Base-by-base conservation (phyloP, 1,140 invertebrate genomes). In the Palaemon carinicauda region DNA sequence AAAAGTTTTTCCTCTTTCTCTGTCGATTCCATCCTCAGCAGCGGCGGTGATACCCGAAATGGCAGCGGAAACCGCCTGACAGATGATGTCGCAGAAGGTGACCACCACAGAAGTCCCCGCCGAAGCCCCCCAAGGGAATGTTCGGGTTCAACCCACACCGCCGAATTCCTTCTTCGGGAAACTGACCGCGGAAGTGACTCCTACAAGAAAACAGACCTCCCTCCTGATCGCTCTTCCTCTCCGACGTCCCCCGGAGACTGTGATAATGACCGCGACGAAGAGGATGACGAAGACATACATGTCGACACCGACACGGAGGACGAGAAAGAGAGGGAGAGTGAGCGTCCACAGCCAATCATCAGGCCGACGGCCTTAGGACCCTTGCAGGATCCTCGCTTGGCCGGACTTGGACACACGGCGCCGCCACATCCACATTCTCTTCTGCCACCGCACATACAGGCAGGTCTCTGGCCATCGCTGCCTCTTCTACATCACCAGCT, bases 1-100 rank as follows among this genome's bases (percentile, higher is more conserved):
- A 89, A 89, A 33, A 87, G 85, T 69, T 89, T 88, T 17, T 89
- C 88, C 4, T 89, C 88, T 9, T 89, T 89, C 53, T 89, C 88
- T 5, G 88, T 89, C 15, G 88, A 89, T 69, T 89, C 88, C 33
- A 89, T 89, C 65, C 73, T 89, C 27, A 87, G 81, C 29, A 82
- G 88, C 65, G 82, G 81, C 15, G 88, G 87, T n/a, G n/a, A n/a
- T n/a, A n/a, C n/a, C n/a, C n/a, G n/a, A n/a, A n/a, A n/a, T n/a
- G n/a, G n/a, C n/a, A n/a, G n/a, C 3, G 41, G 41, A 41, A 41
- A 41, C 41, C 41, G 41, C 41, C 41, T 41, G 7, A 4, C 41
- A 41, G 41, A 41, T 12, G 41, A 41, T 41, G 41, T 41, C 41
- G 1, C 41, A 5, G 41, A 41, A 41, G 12, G 41, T 41, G 41